Base-by-base conservation (phyloP, 2,888 invertebrate genomes). In the Cephalotes varians region DNA sequence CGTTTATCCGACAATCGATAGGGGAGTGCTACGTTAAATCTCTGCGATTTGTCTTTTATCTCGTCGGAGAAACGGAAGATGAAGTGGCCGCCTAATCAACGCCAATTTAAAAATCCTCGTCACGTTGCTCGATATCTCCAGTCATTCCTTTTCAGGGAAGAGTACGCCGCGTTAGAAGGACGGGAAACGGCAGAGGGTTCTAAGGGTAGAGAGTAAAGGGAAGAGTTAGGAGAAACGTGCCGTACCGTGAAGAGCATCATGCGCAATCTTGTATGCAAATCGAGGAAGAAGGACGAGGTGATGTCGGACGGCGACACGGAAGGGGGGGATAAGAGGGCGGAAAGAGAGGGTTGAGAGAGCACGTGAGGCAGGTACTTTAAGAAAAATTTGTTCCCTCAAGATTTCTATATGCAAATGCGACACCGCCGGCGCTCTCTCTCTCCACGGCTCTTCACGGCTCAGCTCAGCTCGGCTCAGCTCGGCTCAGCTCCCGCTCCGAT, bases 71-170 rank as follows among this genome's bases (percentile, higher is more conserved):
- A 18, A 31, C 28, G 40, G 7, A 58, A 72, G 65, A 67, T 18
- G 65, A 79, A 82, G 84, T 60, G 51, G 69, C 69, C 49, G 76
- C 18, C 69, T 69, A 79, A 79, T 79, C 84, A 69, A 64, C 71
- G 82, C 47, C 83, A 84, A 84, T 69, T 90, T 91, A 83, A 87
- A 86, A 85, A 91, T 82, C 89, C 91, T 81, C 73, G 90, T 91
- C 92, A 92, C 92, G 92, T 92, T 90, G 88, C 80, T 84, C 90
- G 90, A 91, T 91, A 91, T 87, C 90, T 86, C 85, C 85, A 87
- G 88, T 86, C 86, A 83, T 85, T 85, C 64, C 79, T 82, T 64
- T 44, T 37, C 34, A 31, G 37, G 56, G 49, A 51, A 44, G 64
- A 81, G 40, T 54, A 83, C 65, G 71, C 51, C 77, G 67, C 18